Evolutionary conservation across 2,888 invertebrate genomes (phyloP), one percentile per base, ranked within the genome.

Genomic region (Apodemia hepburni): DNA sequence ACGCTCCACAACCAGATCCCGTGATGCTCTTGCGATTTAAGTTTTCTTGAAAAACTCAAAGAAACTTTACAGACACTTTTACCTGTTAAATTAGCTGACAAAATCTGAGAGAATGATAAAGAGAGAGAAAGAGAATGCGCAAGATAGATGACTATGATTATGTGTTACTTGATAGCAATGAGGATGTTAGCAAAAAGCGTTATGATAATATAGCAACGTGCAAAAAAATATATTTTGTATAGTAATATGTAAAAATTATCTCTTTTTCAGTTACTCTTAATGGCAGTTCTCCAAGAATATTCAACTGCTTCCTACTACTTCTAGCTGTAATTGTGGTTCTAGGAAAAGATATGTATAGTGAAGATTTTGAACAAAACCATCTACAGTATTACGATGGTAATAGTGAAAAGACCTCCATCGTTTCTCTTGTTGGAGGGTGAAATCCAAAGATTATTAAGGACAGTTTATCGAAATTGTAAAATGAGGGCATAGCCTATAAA

Each of bases 211-310:
- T n/a, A n/a, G n/a, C n/a, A n/a, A n/a, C n/a, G n/a, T n/a, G n/a
- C n/a, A n/a, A n/a, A n/a, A n/a, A n/a, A n/a, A n/a, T n/a, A n/a
- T n/a, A n/a, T n/a, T n/a, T 45, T 15, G 45, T 45, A 8, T 17
- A 45, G 2, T 45, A 45, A 45, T 45, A 8, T 17, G 17, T 45
- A 63, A 58, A 18, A 57, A n/a, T n/a, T n/a, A 59, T 35, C 35
- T 47, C 59, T 27, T 61, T 88, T 89, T 22, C 87, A 90, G 90
- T 90, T 58, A 89, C 88, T 0, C 83, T 84, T 68, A 87, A 84
- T 71, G 75, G 77, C 35, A 71, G 78, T 8, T 73, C 79, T 57
- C 71, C 80, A 1, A 77, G 74, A 70, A 76, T 80, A 62, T 75
- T 75, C 51, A 84, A 76, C 67, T 85, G 85, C 84, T 72, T 87